These are phyloP conservation scores for Xiphophorus birchmanni DNA, from an alignment of 2,797 vertebrate species.

Conservation along the genomic window DNA sequence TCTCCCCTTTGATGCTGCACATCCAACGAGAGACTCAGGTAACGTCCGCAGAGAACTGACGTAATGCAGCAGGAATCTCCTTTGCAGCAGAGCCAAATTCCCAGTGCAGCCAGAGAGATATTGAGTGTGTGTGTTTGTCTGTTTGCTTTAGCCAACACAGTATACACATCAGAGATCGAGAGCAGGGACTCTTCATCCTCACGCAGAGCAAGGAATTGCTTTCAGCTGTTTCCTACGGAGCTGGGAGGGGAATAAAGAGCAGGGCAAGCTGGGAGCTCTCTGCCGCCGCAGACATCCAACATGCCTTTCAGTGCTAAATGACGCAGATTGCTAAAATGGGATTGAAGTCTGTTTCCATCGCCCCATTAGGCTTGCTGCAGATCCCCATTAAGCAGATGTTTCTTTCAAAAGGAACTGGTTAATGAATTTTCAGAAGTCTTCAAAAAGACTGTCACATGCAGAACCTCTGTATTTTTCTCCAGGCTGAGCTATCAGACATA, in stretches of 20 bases:
- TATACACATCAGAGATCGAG: constrained; percentile 56
- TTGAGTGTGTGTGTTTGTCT: constrained; percentile 21
- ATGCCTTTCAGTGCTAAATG: constrained; percentile 41
- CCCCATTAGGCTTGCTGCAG: constrained; percentile 65
- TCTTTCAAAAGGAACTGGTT: constrained; percentile 59
- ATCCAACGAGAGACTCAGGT: constrained; percentile 51
- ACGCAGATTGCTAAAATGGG: constrained; percentile 65
- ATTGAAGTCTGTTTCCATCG: constrained; percentile 66
- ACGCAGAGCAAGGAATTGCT: constrained; percentile 67
- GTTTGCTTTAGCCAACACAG: constrained; percentile 52
- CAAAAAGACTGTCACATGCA: constrained; percentile 19
- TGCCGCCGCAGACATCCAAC: constrained; percentile 42
- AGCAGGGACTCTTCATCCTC: constrained; percentile 51
- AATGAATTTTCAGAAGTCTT: constrained; percentile 41
- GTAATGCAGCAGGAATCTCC: constrained; percentile 81
- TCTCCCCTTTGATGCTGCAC: constrained; percentile 53
- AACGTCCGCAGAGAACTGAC: constrained; percentile 67
- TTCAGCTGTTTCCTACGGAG: constrained; percentile 73
- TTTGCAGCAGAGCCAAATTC: constrained; percentile 64
- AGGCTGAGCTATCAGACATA: constrained; percentile 7
- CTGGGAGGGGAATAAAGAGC: constrained; percentile 29
- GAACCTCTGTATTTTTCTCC: constrained; percentile 14
- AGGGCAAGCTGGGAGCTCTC: constrained; percentile 51
- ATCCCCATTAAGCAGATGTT: constrained; percentile 69
- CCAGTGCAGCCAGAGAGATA: constrained; percentile 62